Base-by-base conservation (phyloP, 1,140 invertebrate species). In the Aphaenogaster floridana region DNA sequence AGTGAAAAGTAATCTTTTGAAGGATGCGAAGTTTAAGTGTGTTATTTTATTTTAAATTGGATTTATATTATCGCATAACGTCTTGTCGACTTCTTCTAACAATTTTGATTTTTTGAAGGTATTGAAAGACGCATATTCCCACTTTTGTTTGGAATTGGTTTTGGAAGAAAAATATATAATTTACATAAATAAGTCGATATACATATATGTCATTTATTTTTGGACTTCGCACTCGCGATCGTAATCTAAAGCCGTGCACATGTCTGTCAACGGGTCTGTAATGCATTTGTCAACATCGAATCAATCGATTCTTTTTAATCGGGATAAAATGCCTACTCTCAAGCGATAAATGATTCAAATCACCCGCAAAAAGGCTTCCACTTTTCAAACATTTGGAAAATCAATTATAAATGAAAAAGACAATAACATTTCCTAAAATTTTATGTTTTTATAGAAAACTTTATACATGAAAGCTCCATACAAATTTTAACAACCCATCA, bases 251-350 rank as follows among this genome's bases (percentile, higher is more conserved):
- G 36, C 7, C 3, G n/a, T 45, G 17, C 34, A 21, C 77, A n/a
- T 17, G 63, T 11, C 8, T n/a, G 28, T 80, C 63, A 34, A 50
- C 45, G 9, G 9, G 59, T 17, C 9, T 39, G 34, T 48, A 63
- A 78, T 8, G 7, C 42, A 57, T 48, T 77, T 64, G 17, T 36
- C 76, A 78, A 63, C 15, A 78, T 36, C 11, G 28, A 36, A 68
- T 48, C 34, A 36, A 80, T 68, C 63, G 61, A 80, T 80, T 61
- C 52, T 59, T 77, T 59, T 28, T 50, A 28, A 80, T 68, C 13
- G 11, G 13, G 11, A n/a, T 52, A 68, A 66, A 80, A 45, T 80
- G 39, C 5, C 39, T 13, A 54, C 28, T 8, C 13, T 21, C 3
- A 42, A 21, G 8, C 15, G 42, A 61, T 42, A n/a, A 77, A 39